Percentiles rank a stretch among this genome's conserved stretches.
Evolutionary conservation across 2,113 vertebrate species (phyloP).

Genomic region (Anolis sagrei): DNA sequence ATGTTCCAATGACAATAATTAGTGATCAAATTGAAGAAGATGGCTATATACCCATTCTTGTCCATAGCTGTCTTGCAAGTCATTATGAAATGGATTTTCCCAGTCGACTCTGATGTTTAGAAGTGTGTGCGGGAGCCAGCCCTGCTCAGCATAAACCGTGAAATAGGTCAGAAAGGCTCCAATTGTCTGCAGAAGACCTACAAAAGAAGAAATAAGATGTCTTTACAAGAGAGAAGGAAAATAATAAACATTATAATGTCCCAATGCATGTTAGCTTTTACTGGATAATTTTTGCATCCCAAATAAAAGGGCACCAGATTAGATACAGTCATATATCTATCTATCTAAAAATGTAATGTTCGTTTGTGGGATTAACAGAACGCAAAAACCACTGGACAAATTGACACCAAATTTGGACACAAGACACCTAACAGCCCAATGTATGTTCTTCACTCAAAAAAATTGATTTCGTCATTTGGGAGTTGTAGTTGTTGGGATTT

Average conservation of each 20-base stretch:
- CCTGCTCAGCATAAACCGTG: conserved; percentile 77
- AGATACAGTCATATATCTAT: too few species aligned
- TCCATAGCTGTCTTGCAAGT: conserved; percentile 81
- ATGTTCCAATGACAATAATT: background rate
- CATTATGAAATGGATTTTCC: conserved; percentile 68
- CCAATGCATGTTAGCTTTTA: background rate
- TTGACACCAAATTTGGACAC: too few species aligned
- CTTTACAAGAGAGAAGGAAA: background rate
- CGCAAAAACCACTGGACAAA: too few species aligned
- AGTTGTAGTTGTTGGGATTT: too few species aligned
- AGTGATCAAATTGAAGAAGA: background rate
- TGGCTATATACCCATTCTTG: conserved; percentile 80
- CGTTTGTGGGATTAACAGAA: too few species aligned
- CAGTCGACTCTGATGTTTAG: conserved; percentile 71
- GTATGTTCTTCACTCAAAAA: too few species aligned
- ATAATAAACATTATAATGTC: background rate
- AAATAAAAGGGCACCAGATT: background rate
- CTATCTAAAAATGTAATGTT: too few species aligned
- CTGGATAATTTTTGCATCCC: background rate
- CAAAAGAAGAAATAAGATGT: background rate
- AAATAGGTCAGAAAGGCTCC: conserved; percentile 83
- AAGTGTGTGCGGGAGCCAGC: conserved; percentile 73
- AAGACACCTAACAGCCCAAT: too few species aligned
- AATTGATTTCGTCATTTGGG: too few species aligned
- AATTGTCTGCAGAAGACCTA: conserved; percentile 81